Percentiles rank a stretch among this genome's conserved stretches.
These are phyloP conservation scores for Porites rus DNA, from an alignment of 92 coral and sea anemone species.

Conservation along the genomic window DNA sequence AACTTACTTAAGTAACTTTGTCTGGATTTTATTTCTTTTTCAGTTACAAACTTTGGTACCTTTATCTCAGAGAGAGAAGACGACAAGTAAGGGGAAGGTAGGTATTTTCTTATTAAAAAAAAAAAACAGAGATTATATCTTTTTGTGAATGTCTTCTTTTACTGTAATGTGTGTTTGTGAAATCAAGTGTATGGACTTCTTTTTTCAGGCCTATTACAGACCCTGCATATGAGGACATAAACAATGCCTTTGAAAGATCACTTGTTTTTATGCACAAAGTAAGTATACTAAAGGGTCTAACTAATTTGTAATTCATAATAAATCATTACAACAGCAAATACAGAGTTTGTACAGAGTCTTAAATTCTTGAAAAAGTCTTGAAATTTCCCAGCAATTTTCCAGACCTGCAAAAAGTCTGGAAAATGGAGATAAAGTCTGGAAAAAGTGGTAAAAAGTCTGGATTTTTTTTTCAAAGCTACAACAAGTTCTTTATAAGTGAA, in stretches of 20 bases:
- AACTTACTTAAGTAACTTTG: too few relatives aligned
- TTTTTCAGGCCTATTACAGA: constrained; percentile 85
- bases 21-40: neutral
- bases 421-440: too few relatives aligned
- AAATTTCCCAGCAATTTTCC: too few relatives aligned
- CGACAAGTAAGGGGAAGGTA: constrained; percentile 95
- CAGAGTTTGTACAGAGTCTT: too few relatives aligned
- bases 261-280: constrained; percentile 99
- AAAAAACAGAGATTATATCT: neutral
- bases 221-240: constrained; percentile 91
- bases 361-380: too few relatives aligned
- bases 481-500: too few relatives aligned
- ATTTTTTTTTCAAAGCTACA: too few relatives aligned
- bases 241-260: constrained; percentile 99
- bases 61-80: constrained; percentile 90
- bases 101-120: constrained; percentile 7
- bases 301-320: neutral
- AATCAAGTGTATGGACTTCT: neutral
- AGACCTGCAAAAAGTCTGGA: too few relatives aligned
- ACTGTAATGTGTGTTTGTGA: neutral
- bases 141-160: neutral
- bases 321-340: too few relatives aligned
- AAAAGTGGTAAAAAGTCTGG: too few relatives aligned
- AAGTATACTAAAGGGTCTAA: neutral
- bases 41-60: constrained; percentile 95